phyloP scores from a whole-genome alignment of 1,140 invertebrate species.

The Rhynchophorus ferrugineus region DNA sequence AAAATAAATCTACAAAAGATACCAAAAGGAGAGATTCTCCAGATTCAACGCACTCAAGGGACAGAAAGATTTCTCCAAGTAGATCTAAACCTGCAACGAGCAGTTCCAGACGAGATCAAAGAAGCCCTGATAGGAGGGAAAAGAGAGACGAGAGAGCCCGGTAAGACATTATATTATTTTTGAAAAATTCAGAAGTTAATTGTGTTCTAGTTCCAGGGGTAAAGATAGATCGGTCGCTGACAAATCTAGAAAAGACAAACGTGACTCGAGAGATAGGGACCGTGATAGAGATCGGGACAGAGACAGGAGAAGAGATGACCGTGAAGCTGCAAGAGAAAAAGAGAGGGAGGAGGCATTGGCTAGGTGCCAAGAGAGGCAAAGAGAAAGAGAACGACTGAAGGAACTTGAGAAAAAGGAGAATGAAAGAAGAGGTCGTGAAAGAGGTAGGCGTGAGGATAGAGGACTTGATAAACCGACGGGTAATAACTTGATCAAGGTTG shows the following conservation, averaged over 20 bases:
- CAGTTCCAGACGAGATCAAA: conserved; percentile 26
- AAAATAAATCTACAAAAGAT: conserved; percentile 29
- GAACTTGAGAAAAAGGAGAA: conserved; percentile 40
- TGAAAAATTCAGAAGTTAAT: neutral
- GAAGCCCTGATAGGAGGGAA: conserved; percentile 31
- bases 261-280: conserved; percentile 35
- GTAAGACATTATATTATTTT: conserved; percentile 13
- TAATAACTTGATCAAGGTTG: neutral
- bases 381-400: conserved; percentile 52
- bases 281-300: conserved; percentile 45
- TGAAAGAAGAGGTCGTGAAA: conserved; percentile 36
- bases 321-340: conserved; percentile 48
- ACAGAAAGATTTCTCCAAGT: conserved; percentile 33
- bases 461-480: conserved; percentile 37
- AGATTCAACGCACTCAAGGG: conserved; percentile 36
- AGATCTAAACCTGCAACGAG: conserved; percentile 25
- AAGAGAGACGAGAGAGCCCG: conserved; percentile 33
- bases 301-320: conserved; percentile 41
- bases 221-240: conserved; percentile 22
- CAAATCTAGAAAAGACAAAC: conserved; percentile 30
- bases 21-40: conserved; percentile 35
- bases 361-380: conserved; percentile 48
- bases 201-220: conserved; percentile 19
- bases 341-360: conserved; percentile 51
- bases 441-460: conserved; percentile 34